Evolutionary conservation across 1,140 invertebrate species (phyloP), one percentile per base, ranked within the genome.

Genomic region (Mactra quadrangularis): DNA sequence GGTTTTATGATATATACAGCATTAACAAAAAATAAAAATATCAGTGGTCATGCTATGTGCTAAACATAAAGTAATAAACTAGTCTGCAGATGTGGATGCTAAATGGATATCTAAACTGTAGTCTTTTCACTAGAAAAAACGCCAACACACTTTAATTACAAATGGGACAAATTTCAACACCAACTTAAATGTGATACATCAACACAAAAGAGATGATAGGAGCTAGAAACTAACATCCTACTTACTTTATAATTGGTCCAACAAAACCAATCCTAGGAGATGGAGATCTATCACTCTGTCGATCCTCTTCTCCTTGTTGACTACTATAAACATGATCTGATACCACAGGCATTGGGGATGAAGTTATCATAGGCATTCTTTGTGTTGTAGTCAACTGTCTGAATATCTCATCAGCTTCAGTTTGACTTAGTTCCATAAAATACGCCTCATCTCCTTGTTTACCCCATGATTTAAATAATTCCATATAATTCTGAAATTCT

Each of bases 401-500:
- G 64, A 97, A 93, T 86, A 97, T 96, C 87, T 96, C 95, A 91
- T 97, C 97, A 1, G 96, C 96, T 93, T 97, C 96, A 77, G 95
- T 95, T 22, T 93, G 88, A 82, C 92, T 96, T 7, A 97, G 93
- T 91, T 97, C 96, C 85, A 95, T 95, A 62, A 96, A 93, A 62
- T 93, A 82, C n/a, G 33, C 87, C 41, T 94, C 87, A 89, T 94
- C 94, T 1, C 79, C 75, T n/a, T 70, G 41, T 22, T 70, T 68
- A 45, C 89, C 68, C 53, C 60, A 59, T 19, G 50, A 70, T 75
- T 85, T 71, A 50, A 85, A 76, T 11, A 74, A 60, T 11, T 92
- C 93, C 90, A 96, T 97, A 79, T 97, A 95, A 35, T 93, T 87
- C 90, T 95, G 95, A 22, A 97, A 94, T 83, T 94, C 93, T 1